These are phyloP conservation scores for Acanthopagrus latus DNA, from an alignment of 2,797 vertebrate genomes.

Conservation along the genomic window DNA sequence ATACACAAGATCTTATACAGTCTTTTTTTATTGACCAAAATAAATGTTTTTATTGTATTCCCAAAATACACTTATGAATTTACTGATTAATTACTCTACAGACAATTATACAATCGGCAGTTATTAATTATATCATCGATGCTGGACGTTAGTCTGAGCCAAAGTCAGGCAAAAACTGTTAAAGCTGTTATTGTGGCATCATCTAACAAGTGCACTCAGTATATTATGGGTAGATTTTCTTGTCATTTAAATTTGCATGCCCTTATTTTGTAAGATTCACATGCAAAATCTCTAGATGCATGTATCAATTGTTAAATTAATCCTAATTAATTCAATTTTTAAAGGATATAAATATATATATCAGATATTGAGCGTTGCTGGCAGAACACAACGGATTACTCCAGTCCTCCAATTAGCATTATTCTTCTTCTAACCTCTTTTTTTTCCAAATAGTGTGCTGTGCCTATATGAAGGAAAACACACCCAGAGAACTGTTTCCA, in stretches of 20 bases:
- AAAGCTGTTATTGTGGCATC: not conserved
- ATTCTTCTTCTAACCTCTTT: not conserved
- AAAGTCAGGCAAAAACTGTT: too few species aligned
- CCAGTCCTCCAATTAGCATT: conserved; percentile 15
- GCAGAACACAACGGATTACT: conserved; percentile 6
- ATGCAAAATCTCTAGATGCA: not conserved
- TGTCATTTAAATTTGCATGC: too few species aligned
- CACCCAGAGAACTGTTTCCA: not conserved
- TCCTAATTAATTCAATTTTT: not conserved
- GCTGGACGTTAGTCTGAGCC: not conserved
- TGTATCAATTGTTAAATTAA: not conserved
- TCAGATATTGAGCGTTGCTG: conserved; percentile 7
- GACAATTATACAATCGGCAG: too few species aligned
- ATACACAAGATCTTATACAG: too few species aligned
- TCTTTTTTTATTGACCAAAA: too few species aligned
- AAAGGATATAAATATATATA: conserved; percentile 12
- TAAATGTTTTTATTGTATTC: too few species aligned
- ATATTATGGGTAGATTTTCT: not conserved
- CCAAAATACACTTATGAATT: not conserved
- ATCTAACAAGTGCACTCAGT: not conserved
- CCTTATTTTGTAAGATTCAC: too few species aligned
- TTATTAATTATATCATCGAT: too few species aligned
- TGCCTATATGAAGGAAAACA: conserved; percentile 1
- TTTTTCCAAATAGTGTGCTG: not conserved
- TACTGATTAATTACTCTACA: not conserved